Evolutionary conservation across 1,140 invertebrate species (phyloP), one percentile per base, ranked within the genome.

Genomic region (Dufourea novaeangliae): DNA sequence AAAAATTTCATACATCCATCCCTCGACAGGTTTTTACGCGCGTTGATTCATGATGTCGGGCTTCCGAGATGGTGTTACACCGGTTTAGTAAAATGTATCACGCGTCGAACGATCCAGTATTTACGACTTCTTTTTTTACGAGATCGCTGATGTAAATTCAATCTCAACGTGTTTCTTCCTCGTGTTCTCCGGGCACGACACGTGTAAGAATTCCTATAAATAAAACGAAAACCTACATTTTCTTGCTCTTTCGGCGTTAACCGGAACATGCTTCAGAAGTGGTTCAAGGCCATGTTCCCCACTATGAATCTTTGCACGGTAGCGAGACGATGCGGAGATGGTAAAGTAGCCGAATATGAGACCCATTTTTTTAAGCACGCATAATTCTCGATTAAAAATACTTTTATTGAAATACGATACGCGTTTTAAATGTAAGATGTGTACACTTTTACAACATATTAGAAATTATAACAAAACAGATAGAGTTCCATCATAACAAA

Each of bases 201-300:
- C 20, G 46, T n/a, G 46, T n/a, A n/a, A 0, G 20, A 17, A 50
- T n/a, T 50, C n/a, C 20, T 50, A 17, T 17, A 1, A 50, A 50
- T n/a, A 7, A n/a, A 0, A 7, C n/a, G 46, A 50, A 50, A 50
- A 50, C 46, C 20, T 5, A 2, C 20, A n/a, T 67, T 56, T 25
- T 27, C 14, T 34, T n/a, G 14, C 62, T 32, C 50, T 41, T 25
- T 66, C 59, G 50, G 27, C 20, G 50, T 66, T 66, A 39, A 56
- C 50, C 39, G 20, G 50, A 44, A 41, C 44, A 52, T 50, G 34
- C 34, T 37, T 3, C n/a, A n/a, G n/a, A n/a, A n/a, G 3, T 37
- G 3, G 8, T 37, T 37, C 34, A 37, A 37, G 34, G 8, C 8
- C 46, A 8, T 4, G n/a, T n/a, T n/a, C 20, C 8, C 20, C 20